Base-by-base conservation (phyloP, 2,113 vertebrate genomes). In the Seriola dumerili region DNA sequence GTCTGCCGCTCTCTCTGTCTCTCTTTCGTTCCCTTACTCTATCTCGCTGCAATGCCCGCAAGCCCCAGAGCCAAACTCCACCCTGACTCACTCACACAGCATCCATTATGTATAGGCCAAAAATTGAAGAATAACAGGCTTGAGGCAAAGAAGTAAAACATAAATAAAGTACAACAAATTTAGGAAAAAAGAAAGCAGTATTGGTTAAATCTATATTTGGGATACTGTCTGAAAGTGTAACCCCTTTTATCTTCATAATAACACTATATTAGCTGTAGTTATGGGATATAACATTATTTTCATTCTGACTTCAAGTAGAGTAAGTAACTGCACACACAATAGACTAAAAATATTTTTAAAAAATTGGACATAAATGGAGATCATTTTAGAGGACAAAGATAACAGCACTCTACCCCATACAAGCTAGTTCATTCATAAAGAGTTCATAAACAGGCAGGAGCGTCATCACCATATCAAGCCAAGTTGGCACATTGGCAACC, bases 61-160 rank as follows among this genome's bases (percentile, higher is more conserved):
- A 92, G 82, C 90, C 80, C 73, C 50, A 77, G 82, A 88, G 88
- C 90, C 78, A 85, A 91, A 89, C 92, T 87, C 92, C 88, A 82
- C 85, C 89, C 84, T 76, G 46, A 87, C 81, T 88, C 88, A 72
- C 85, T 94, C 92, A 88, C 88, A 93, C 79, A 89, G 85, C 90
- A 94, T 95, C 88, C 89, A 95, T 95, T 95, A 95, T 94, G 88
- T 88, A 94, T 91, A 89, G 92, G 87, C 76, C 81, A 83, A 85
- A 92, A 93, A 92, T 88, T 88, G 87, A 90, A 89, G 87, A 92
- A 91, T 92, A 92, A 90, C 90, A 91, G 80, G 85, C 92, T 90
- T 54, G 77, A 65, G 89, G 91, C 84, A 57, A 84, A 87, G 71
- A 83, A 85, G 81, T 89, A 67, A 86, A 88, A 93, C 82, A 91